Percentiles rank a stretch among this genome's conserved stretches.
Conservation (phyloP, 2,113 vertebrate genomes). For the Salminus brasiliensis region DNA sequence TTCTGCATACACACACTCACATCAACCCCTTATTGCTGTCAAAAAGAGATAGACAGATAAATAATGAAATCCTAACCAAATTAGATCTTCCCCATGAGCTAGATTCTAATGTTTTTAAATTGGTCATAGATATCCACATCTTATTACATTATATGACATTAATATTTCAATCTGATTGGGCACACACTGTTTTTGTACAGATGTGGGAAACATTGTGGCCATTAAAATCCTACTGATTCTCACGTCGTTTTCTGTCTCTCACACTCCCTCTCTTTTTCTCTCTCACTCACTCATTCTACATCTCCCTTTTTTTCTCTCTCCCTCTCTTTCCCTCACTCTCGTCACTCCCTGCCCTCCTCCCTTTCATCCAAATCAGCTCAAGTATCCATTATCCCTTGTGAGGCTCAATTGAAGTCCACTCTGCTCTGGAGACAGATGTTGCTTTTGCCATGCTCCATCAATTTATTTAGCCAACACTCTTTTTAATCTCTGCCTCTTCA, state of each 20-base stretch:
- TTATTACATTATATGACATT: background rate
- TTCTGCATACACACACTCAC: background rate
- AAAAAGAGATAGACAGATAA: background rate
- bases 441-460: constrained; percentile 2
- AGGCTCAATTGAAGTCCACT: background rate
- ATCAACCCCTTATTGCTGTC: background rate
- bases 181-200: background rate
- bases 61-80: background rate
- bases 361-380: constrained; percentile 9
- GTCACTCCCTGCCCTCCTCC: background rate
- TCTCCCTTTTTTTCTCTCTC: background rate
- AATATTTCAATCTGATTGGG: too few species aligned
- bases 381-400: constrained; percentile 6
- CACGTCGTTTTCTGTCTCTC: background rate
- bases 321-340: background rate
- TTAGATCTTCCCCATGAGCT: background rate
- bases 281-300: background rate
- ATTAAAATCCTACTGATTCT: constrained; percentile 4
- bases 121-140: background rate
- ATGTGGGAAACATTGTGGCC: constrained; percentile 9
- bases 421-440: constrained; percentile 6
- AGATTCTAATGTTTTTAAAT: background rate
- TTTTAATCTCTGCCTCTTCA: background rate
- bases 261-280: background rate
- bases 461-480: background rate